Evolutionary conservation across 1,140 invertebrate genomes (phyloP), one percentile per base, ranked within the genome.

Genomic region (Globodera ellingtonae): DNA sequence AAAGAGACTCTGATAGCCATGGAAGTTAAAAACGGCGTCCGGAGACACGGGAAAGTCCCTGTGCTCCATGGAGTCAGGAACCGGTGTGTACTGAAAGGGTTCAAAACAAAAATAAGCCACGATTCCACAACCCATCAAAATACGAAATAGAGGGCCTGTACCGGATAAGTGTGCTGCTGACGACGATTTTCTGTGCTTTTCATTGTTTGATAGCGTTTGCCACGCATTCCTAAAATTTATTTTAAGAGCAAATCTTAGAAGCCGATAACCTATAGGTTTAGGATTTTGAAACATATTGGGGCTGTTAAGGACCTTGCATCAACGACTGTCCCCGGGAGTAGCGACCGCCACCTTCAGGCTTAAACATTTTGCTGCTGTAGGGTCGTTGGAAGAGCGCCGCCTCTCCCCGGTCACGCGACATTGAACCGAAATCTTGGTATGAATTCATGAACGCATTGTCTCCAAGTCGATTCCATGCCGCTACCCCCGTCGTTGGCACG

Each of bases 1-100:
- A 59, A 83, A 83, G 48, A 83, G 71, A 52, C 62, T 75, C 21
- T 56, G 46, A 75, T 67, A 83, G 24, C 82, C 82, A 72, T 83
- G 82, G 52, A 83, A 83, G 50, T 79, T 82, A 21, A 76, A 65
- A 59, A 78, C 18, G 9, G 46, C 74, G 47, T 65, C 83, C 46
- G 35, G 13, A 24, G 48, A 69, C 9, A 82, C 46, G 9, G 73
- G 3, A 69, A 84, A 48, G 18, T 52, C 62, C 66, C 79, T 82
- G 50, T 82, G 59, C 46, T 84, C 75, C 10, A 75, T 62, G 24
- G 48, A 56, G 18, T 82, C 81, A 18, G 81, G 66, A 15, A 82
- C 48, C n/a, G 81, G 72, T 7, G 65, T 52, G 71, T 79, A 82
- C 81, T 35, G 35, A 35, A 35, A 2, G 3, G 35, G 3, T 35